These are phyloP conservation scores for Iphiclides podalirius DNA, from an alignment of 2,888 invertebrate species.

Conservation along the genomic window DNA sequence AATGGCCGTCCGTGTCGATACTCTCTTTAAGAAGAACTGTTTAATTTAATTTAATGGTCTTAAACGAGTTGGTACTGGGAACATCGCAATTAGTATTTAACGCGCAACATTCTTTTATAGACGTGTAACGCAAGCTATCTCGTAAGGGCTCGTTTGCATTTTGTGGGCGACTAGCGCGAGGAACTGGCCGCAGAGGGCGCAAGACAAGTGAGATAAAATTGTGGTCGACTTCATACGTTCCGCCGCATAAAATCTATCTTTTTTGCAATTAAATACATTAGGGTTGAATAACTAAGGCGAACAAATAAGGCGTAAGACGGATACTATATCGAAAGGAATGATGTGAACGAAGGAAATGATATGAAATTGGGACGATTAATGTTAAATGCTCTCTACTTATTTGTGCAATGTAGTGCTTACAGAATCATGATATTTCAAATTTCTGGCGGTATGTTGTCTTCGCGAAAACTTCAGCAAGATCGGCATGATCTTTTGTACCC, in stretches of 20 bases:
- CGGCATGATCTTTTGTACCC: too few relatives aligned
- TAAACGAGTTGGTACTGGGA: slow-evolving; percentile 1
- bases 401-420: too few relatives aligned
- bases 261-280: slow-evolving; percentile 1
- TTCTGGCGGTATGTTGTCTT: too few relatives aligned
- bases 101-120: slow-evolving; percentile 15
- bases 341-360: too few relatives aligned
- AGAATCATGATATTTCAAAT: too few relatives aligned
- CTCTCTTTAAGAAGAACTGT: slow-evolving; percentile 3
- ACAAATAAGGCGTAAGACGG: slow-evolving; percentile 4
- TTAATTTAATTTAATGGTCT: slow-evolving; percentile 6
- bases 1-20: neutral
- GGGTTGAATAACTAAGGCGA: slow-evolving; percentile 4
- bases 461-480: too few relatives aligned
- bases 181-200: slow-evolving; percentile 17
- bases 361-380: too few relatives aligned
- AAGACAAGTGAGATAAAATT: slow-evolving; percentile 21
- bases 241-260: neutral
- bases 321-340: neutral
- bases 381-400: too few relatives aligned
- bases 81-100: slow-evolving; percentile 15
- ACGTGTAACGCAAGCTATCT: slow-evolving; percentile 8
- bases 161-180: slow-evolving; percentile 23
- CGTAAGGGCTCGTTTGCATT: slow-evolving; percentile 15
- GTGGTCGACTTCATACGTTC: slow-evolving; percentile 6